Evolutionary conservation across 2,113 vertebrate species (phyloP).

Genomic region (Nicator chloris): DNA sequence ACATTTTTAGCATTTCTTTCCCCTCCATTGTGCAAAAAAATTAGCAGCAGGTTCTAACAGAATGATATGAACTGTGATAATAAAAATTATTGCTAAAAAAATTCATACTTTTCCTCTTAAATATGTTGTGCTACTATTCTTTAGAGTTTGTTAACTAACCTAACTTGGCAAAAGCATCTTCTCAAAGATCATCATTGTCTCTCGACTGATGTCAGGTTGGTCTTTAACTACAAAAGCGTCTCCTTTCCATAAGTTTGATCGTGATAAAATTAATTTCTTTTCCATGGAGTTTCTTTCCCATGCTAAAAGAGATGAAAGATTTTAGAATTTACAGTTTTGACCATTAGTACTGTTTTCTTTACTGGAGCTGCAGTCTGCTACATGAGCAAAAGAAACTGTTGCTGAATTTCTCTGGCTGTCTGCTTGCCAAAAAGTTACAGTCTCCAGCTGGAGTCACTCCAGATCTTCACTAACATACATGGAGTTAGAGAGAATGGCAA

Average conservation of each 20-base stretch:
- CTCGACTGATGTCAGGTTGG: not conserved
- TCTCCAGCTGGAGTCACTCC: conserved; percentile 13
- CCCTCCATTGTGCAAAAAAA: not conserved
- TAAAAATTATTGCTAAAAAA: not conserved
- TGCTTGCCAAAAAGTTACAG: not conserved
- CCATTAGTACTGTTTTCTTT: conserved; percentile 8
- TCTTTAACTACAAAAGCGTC: not conserved
- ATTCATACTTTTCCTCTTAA: not conserved
- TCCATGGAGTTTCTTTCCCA: not conserved
- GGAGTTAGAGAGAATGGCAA: not conserved
- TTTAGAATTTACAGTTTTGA: not conserved
- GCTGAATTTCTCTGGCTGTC: not conserved
- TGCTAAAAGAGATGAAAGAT: not conserved
- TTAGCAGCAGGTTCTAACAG: not conserved
- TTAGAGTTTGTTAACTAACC: not conserved
- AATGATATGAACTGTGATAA: not conserved
- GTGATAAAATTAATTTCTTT: not conserved
- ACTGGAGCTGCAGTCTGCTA: not conserved
- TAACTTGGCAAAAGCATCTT: not conserved
- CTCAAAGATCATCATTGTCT: not conserved
- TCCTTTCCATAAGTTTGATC: not conserved
- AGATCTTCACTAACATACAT: not conserved
- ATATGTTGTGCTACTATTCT: not conserved
- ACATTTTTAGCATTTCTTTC: not conserved
- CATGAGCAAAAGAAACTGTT: not conserved